Evolutionary conservation across 2,113 vertebrate genomes (phyloP), one percentile per base, ranked within the genome.

Genomic region (Elephantulus edwardii): DNA sequence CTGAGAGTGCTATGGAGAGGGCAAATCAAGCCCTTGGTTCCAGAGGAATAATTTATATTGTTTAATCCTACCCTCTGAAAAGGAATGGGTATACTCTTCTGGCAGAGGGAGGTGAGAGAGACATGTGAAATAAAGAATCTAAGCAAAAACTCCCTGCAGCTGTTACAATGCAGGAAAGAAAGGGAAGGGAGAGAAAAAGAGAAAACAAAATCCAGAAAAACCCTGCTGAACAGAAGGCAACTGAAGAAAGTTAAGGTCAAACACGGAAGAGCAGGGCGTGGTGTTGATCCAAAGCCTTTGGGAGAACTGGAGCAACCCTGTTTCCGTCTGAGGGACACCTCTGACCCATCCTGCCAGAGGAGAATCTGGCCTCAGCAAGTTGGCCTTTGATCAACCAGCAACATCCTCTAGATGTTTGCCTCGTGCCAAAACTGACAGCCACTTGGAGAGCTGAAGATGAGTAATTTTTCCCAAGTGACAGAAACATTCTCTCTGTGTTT

Each of bases 321-420:
- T 28, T 93, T 95, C 86, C 80, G 13, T 35, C 48, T 1, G 6
- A 79, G 78, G 54, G 83, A 40, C 71, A 50, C 93, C 83, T 89
- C 88, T 88, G 94, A 90, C 84, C 87, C 62, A 5, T 70, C 13
- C 17, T 64, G 40, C 46, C 5, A 16, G 66, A 48, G 62, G 50
- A 81, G 78, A 38, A 14, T 19, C 19, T 28, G 52, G 46, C 30
- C 70, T 60, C 6, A 1, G 3, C 44, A 88, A 26, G 14, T 64
- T 91, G 86, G 91, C 50, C 80, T 93, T 76, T 79, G 82, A 91
- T 96, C 76, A 40, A 62, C 71, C 3, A 50, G 26, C 33, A 16
- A 6, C 40, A 40, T 9, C 6, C 50, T 74, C 91, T 62, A 22
- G 81, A 52, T n/a, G 72, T 52, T 66, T 9, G 58, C 46, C 44